Conservation (phyloP, 2,113 vertebrate species). For the Lampris incognitus region DNA sequence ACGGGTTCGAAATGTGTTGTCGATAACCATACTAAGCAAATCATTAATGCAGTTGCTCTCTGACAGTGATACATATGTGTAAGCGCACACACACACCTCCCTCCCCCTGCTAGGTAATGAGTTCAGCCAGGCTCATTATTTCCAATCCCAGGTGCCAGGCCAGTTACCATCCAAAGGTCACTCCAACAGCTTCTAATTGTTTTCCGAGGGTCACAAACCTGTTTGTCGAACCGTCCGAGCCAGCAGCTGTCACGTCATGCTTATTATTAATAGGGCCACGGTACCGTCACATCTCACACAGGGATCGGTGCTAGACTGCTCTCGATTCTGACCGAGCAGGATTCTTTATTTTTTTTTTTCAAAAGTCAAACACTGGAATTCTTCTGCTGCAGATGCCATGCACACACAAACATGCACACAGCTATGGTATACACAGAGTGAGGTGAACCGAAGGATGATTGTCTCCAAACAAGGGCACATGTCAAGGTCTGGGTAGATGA, state of each 20-base stretch:
- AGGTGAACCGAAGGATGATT: too few relatives aligned
- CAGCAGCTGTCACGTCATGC: conserved; percentile 32
- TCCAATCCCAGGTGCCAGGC: conserved; percentile 47
- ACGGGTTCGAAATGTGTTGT: neutral
- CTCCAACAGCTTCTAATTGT: conserved; percentile 53
- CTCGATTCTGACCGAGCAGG: conserved; percentile 20
- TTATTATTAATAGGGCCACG: conserved; percentile 62
- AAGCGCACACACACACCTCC: conserved; percentile 13
- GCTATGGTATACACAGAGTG: too few relatives aligned
- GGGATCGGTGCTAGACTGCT: conserved; percentile 27
- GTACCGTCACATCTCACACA: neutral
- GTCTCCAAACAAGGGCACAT: too few relatives aligned
- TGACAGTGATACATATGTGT: neutral
- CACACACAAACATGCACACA: neutral
- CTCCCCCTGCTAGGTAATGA: conserved; percentile 37
- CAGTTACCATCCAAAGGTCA: conserved; percentile 59
- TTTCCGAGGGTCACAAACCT: conserved; percentile 52
- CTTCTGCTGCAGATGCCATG: neutral
- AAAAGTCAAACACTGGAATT: neutral
- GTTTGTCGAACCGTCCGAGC: conserved; percentile 47
- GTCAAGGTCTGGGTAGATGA: too few relatives aligned
- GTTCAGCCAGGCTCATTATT: conserved; percentile 65
- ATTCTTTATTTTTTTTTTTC: neutral
- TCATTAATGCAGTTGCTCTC: conserved; percentile 20
- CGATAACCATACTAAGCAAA: neutral